A percentile compares a stretch with the other conserved stretches of the same genome.
Conservation (phyloP, 2,797 vertebrate genomes). For the Coranthus polyacanthus region DNA sequence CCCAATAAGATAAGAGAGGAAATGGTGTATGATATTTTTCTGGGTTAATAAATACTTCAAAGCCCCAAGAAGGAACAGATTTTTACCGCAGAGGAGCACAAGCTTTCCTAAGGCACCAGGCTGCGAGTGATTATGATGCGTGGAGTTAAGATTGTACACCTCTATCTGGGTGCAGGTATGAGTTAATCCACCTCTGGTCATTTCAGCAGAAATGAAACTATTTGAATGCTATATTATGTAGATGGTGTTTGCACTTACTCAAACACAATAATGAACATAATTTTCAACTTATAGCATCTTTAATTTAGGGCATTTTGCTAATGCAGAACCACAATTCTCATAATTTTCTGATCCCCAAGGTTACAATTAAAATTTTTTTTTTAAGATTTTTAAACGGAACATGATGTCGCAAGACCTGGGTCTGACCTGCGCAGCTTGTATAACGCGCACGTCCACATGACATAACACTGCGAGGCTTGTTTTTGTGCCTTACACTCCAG, state of each 20-base stretch:
- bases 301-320: not conserved
- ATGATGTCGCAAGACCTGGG: not conserved
- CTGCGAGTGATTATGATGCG: slow-evolving; percentile 17
- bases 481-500: not conserved
- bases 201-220: too few species aligned
- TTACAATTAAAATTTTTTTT: too few species aligned
- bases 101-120: slow-evolving; percentile 33
- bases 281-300: not conserved
- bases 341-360: not conserved
- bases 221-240: too few species aligned
- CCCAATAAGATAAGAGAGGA: slow-evolving; percentile 50
- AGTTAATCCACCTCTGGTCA: too few species aligned
- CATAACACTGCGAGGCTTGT: slow-evolving; percentile 3
- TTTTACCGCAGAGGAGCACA: slow-evolving; percentile 51
- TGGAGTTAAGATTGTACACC: too few species aligned
- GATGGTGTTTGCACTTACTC: too few species aligned
- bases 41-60: slow-evolving; percentile 72
- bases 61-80: slow-evolving; percentile 49
- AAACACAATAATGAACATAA: not conserved
- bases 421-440: not conserved
- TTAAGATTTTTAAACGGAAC: too few species aligned
- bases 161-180: too few species aligned
- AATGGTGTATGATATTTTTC: slow-evolving; percentile 59
- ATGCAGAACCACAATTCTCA: not conserved
- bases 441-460: not conserved